Evolutionary conservation across 2,888 invertebrate species (phyloP), one percentile per base, ranked within the genome.

Genomic region (Heteromurus nitidus): DNA sequence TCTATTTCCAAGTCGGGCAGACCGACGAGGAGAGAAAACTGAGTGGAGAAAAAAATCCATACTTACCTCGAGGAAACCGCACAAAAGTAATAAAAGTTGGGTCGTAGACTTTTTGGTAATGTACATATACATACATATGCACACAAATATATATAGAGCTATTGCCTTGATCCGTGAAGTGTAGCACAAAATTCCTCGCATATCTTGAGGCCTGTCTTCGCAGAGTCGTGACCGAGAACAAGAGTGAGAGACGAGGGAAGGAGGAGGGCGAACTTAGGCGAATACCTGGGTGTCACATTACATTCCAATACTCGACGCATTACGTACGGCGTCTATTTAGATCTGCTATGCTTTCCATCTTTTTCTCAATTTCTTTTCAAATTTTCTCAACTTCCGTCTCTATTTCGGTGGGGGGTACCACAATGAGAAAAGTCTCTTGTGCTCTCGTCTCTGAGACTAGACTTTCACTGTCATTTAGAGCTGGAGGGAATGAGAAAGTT

Each of bases 401-500:
- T 9, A 9, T 36, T 36, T 36, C 5, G 36, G 13, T 36, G n/a
- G n/a, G n/a, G n/a, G n/a, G n/a, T n/a, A n/a, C 13, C 36, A 5
- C 13, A 9, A 36, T 36, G 13, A 36, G 13, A 36, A 36, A 36
- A 36, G 50, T 50, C 20, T 20, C 20, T 20, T 20, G 20, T 3
- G 20, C 9, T 50, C 2, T 18, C 20, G 50, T 50, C 50, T 20
- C 9, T 9, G 9, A 16, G 36, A 36, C 5, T 9, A 16, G 50
- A 20, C 20, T 20, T 47, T 50, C 18, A 20, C 50, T 50, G 50
- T 20, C 50, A 50, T 18, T 50, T 18, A 20, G 20, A 50, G 50
- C 50, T 50, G 50, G 20, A 50, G 20, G 50, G 50, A 50, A 50
- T 50, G n/a, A 50, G 20, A 50, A 50, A 36, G 36, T 36, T 50